Conservation (phyloP, 1,140 invertebrate genomes). For the Trypoxylus dichotomus region DNA sequence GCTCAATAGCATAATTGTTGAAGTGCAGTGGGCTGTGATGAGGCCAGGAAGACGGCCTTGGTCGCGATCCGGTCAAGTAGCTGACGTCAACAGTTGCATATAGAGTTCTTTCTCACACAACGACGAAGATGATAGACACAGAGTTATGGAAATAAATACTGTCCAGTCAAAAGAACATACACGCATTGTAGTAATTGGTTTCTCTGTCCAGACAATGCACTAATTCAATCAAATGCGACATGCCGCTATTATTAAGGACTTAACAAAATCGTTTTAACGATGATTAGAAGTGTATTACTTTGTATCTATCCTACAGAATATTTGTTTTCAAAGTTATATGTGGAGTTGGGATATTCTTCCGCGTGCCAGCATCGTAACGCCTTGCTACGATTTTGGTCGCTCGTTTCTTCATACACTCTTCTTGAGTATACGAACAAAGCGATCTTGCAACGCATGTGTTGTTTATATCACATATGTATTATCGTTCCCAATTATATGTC, state of each 20-base stretch:
- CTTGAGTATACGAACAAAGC: no score
- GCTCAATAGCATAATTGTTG: constrained; percentile 29
- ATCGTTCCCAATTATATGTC: no score
- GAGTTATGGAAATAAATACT: not conserved
- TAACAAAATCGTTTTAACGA: not conserved
- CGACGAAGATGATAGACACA: not conserved
- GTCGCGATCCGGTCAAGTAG: constrained; percentile 29
- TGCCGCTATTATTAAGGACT: not conserved
- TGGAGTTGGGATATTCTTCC: no score
- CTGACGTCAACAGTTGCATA: constrained; percentile 27
- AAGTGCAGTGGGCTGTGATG: constrained; percentile 28
- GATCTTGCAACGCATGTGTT: no score
- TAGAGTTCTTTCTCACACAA: constrained; percentile 15
- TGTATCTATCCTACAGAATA: not conserved
- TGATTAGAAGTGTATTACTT: not conserved
- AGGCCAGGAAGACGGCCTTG: constrained; percentile 28
- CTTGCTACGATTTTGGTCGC: no score
- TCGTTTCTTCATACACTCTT: no score
- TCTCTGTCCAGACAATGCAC: constrained; percentile 14
- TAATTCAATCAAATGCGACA: constrained; percentile 24
- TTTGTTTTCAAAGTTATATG: no score
- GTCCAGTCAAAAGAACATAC: not conserved
- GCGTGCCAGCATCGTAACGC: no score
- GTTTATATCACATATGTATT: no score
- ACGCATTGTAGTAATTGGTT: not conserved